Base-by-base conservation (phyloP, 2,797 vertebrate genomes). In the Gobio occitaniae region DNA sequence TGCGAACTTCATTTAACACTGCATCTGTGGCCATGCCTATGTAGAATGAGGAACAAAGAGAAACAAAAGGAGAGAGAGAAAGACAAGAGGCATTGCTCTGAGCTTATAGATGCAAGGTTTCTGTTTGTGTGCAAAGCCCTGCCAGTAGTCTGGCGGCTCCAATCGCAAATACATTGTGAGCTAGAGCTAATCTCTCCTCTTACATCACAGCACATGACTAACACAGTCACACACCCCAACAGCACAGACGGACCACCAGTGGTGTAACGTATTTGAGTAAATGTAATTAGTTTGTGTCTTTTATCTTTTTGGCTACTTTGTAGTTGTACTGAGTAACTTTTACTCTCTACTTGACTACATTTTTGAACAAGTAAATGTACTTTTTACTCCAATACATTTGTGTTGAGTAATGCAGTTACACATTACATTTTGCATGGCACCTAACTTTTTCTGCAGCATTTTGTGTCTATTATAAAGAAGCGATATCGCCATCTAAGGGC, bases 111-210 rank as follows among this genome's bases (percentile, higher is more conserved):
- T 59, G 47, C 69, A 70, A 32, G 44, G 44, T 70, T 79, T 50
- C 66, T 61, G 52, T 48, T 78, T 70, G 50, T 78, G 61, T 84
- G 59, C 48, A 66, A 54, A 78, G 63, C 48, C 38, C 38, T 61
- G 36, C 6, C 38, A 71, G 76, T 29, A 36, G 76, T 59, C 50
- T 61, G 77, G 25, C 19, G 2, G 36, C 32, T 80, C 78, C 29
- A 66, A n/a, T 68, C 17, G 19, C 63, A 52, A 72, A 71, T 56
- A 80, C 84, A 72, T 36, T 84, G 66, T 50, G 66, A 79, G 71
- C 83, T 63, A 69, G 52, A 52, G 41, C 85, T 88, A 88, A 88
- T 88, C 87, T 85, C 77, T 78, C 80, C 65, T 38, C 68, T 76
- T 82, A 71, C 80, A 86, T 80, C 84, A 85, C 69, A 54, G 61